These are phyloP conservation scores for Acanthacorydalis orientalis DNA, from an alignment of 2,888 invertebrate genomes.

Conservation along the genomic window DNA sequence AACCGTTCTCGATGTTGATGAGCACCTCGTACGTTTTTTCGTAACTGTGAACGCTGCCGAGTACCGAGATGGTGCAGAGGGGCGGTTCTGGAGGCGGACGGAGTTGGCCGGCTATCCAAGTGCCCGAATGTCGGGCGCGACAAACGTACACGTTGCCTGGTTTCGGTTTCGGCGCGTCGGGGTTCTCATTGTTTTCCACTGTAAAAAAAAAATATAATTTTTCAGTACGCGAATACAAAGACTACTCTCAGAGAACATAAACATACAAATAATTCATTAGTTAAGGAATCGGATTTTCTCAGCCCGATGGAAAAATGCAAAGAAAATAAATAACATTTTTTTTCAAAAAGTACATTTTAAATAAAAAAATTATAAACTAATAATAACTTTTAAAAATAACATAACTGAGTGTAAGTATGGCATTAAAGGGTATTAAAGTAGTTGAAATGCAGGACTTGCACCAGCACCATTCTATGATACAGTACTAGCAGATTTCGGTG, in stretches of 20 bases:
- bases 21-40: constrained; percentile 44
- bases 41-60: constrained; percentile 32
- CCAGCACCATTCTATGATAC: constrained; percentile 94
- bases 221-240: too few species aligned
- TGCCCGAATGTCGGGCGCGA: constrained; percentile 50
- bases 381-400: neutral
- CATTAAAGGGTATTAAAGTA: constrained; percentile 71
- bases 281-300: too few species aligned
- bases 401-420: constrained; percentile 37
- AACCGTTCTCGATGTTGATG: constrained; percentile 61
- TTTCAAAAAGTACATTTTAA: too few species aligned
- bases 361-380: too few species aligned
- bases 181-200: constrained; percentile 40
- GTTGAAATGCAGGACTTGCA: constrained; percentile 87
- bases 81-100: constrained; percentile 24
- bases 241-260: too few species aligned
- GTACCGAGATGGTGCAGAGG: constrained; percentile 47
- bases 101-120: constrained; percentile 56
- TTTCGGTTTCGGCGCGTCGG: constrained; percentile 9
- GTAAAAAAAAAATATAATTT: constrained; percentile 14
- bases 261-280: too few species aligned
- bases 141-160: constrained; percentile 48
- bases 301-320: too few species aligned
- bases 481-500: constrained; percentile 90
- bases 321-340: too few species aligned